A percentile compares a stretch with the other conserved stretches of the same genome.
These are phyloP conservation scores for Leptopilina syphax DNA, from an alignment of 2,888 invertebrate species.

Conservation along the genomic window DNA sequence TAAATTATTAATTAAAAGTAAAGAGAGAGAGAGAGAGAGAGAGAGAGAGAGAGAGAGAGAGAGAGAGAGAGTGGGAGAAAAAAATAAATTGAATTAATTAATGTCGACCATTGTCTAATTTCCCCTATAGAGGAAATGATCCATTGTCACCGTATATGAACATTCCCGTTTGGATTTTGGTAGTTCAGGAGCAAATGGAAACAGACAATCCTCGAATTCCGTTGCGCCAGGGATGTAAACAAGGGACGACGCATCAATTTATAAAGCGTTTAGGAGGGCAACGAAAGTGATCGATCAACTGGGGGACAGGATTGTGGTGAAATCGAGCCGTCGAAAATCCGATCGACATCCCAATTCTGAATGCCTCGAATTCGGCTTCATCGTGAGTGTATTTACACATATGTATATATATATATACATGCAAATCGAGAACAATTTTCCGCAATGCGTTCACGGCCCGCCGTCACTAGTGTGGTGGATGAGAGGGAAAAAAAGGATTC, in stretches of 20 bases:
- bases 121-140: not conserved
- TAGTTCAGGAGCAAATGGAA: conserved; percentile 23
- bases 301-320: conserved; percentile 23
- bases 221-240: conserved; percentile 22
- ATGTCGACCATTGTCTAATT: conserved; percentile 5
- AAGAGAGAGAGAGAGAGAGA: too few species aligned
- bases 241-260: conserved; percentile 29
- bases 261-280: conserved; percentile 35
- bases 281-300: conserved; percentile 33
- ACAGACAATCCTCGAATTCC: conserved; percentile 23
- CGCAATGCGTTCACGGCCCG: conserved; percentile 48
- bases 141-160: not conserved
- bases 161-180: conserved; percentile 5
- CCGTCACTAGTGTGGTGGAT: conserved; percentile 46
- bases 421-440: conserved; percentile 50
- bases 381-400: conserved; percentile 8
- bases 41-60: too few species aligned
- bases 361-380: conserved; percentile 29
- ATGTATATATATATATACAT: not conserved
- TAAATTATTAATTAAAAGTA: too few species aligned
- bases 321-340: conserved; percentile 5
- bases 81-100: conserved; percentile 11
- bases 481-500: conserved; percentile 36
- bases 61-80: too few species aligned
- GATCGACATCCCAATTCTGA: conserved; percentile 38